These are phyloP conservation scores for Gobio gobio DNA, from an alignment of 2,113 vertebrate genomes.

Conservation along the genomic window DNA sequence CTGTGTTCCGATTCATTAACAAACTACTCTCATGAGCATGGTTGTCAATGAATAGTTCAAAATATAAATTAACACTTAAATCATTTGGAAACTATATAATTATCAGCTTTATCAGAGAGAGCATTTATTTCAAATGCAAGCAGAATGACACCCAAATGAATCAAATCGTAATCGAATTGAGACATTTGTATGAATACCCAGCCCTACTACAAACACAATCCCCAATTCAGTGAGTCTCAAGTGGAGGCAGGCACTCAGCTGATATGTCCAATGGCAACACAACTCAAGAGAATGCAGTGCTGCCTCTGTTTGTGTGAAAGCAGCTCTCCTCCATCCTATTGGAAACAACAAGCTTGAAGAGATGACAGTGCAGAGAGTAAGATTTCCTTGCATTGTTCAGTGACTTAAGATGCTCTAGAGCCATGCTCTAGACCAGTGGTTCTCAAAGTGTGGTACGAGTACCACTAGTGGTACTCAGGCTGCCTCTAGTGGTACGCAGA, in stretches of 20 bases:
- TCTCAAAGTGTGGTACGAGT: no score
- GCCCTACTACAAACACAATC: neutral
- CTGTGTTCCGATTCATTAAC: neutral
- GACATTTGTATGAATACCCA: neutral
- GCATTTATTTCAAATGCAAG: neutral
- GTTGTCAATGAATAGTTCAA: neutral
- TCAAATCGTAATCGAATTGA: neutral
- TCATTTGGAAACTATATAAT: neutral
- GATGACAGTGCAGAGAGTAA: slow-evolving; percentile 6
- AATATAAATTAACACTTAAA: neutral
- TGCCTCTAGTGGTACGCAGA: no score
- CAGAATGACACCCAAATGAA: neutral
- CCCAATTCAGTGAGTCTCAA: neutral
- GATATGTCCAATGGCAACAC: neutral
- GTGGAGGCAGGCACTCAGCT: neutral
- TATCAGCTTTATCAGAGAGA: neutral
- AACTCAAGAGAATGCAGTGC: neutral
- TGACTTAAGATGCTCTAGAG: slow-evolving; percentile 52
- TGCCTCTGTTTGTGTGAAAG: neutral
- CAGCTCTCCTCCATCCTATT: neutral
- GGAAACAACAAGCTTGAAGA: neutral
- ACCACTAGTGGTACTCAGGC: no score
- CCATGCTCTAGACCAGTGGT: no score
- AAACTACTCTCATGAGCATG: neutral
- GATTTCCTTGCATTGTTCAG: slow-evolving; percentile 58